Conservation (phyloP, 2,113 vertebrate species). For the Eira barbara region DNA sequence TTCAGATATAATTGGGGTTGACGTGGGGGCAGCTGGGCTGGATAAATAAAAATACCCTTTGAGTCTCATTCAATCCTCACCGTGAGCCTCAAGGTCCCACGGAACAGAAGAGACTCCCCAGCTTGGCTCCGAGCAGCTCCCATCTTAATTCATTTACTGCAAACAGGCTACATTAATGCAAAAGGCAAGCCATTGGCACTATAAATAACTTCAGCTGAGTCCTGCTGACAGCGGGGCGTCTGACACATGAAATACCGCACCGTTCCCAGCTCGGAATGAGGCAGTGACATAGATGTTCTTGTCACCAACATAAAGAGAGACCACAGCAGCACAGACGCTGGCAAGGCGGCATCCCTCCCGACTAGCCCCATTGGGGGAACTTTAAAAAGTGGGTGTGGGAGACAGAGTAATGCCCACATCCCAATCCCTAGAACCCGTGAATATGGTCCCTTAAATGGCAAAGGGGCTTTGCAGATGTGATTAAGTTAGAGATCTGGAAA, state of each 20-base stretch:
- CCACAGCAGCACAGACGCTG: background rate
- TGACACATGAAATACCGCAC: background rate
- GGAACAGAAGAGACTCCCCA: background rate
- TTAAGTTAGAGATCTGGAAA: background rate
- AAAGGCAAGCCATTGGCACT: background rate
- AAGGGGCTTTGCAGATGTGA: background rate
- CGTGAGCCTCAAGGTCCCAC: background rate
- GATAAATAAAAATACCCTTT: background rate
- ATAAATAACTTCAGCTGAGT: slow-evolving; percentile 45
- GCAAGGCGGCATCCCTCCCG: background rate
- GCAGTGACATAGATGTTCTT: background rate
- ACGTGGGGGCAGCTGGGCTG: background rate
- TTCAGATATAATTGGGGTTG: background rate
- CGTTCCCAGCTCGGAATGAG: background rate
- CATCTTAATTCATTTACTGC: background rate
- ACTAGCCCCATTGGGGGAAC: background rate
- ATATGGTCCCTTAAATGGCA: background rate
- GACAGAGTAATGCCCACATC: no score
- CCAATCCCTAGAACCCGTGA: background rate
- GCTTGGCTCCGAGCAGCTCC: background rate
- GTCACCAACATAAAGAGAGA: background rate
- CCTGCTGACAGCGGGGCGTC: background rate
- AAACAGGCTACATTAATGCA: background rate
- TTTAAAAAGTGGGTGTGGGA: background rate
- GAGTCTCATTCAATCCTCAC: background rate